Conservation (phyloP, 2,797 vertebrate genomes). For the Anguilla megastoma region DNA sequence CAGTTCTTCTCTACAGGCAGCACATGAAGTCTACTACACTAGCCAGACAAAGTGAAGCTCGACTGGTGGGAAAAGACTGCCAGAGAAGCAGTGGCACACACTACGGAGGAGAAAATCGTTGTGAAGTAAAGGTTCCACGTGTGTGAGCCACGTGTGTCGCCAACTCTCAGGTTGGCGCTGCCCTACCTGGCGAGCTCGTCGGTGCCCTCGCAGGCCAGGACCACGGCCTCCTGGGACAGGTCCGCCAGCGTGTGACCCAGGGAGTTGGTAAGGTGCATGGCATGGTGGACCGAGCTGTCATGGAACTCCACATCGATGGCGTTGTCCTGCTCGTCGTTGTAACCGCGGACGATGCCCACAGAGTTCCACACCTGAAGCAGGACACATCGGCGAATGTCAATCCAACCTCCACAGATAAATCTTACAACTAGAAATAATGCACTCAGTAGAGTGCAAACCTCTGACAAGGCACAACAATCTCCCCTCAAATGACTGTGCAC, state of each 20-base stretch:
- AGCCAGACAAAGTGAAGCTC: not conserved
- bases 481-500: too few species aligned
- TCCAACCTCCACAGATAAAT: constrained; percentile 12
- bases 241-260: constrained; percentile 85
- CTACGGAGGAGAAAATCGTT: not conserved
- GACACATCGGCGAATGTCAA: not conserved
- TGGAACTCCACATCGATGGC: constrained; percentile 96
- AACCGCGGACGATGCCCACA: constrained; percentile 87
- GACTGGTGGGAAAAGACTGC: constrained; percentile 33
- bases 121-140: not conserved
- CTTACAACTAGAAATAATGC: not conserved
- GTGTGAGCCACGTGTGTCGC: too few species aligned
- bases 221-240: constrained; percentile 86
- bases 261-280: constrained; percentile 89
- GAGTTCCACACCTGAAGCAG: constrained; percentile 89
- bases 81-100: constrained; percentile 13
- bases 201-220: constrained; percentile 84
- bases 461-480: too few species aligned
- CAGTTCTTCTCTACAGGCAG: not conserved
- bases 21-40: not conserved
- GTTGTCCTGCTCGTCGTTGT: constrained; percentile 94
- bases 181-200: constrained; percentile 86
- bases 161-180: not conserved
- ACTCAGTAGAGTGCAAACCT: too few species aligned
- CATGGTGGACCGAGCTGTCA: constrained; percentile 88